Percentiles rank a stretch among this genome's conserved stretches.
These are phyloP conservation scores for Siniperca scherzeri DNA, from an alignment of 2,797 vertebrate species.

Conservation along the genomic window DNA sequence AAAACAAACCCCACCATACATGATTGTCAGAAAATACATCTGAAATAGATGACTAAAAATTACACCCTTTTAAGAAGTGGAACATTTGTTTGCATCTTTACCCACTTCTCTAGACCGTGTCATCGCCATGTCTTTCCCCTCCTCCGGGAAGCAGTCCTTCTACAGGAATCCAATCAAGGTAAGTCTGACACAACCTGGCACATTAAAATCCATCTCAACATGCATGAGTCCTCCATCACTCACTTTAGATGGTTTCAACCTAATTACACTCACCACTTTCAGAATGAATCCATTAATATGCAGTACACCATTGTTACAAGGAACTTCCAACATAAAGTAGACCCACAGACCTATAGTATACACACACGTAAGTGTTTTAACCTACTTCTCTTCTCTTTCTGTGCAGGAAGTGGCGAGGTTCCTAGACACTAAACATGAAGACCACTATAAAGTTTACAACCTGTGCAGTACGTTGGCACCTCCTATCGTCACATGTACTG, in stretches of 20 bases:
- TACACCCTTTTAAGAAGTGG: rapidly evolving
- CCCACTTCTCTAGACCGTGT: slow-evolving; percentile 87
- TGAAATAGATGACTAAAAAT: neutral
- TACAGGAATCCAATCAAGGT: slow-evolving; percentile 96
- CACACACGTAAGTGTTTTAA: neutral
- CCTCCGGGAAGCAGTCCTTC: slow-evolving; percentile 94
- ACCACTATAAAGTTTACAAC: slow-evolving; percentile 96
- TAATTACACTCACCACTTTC: neutral
- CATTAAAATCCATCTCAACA: neutral
- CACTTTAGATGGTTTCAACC: neutral
- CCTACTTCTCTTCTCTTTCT: neutral
- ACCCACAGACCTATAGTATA: neutral
- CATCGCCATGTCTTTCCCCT: slow-evolving; percentile 99
- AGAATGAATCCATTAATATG: neutral
- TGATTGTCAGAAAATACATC: neutral
- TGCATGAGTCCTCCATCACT: neutral
- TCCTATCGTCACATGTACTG: neutral
- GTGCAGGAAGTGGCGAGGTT: slow-evolving; percentile 93
- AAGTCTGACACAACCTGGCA: slow-evolving; percentile 29
- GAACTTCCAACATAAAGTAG: neutral
- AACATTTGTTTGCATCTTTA: slow-evolving; percentile 7
- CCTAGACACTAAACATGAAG: slow-evolving; percentile 93
- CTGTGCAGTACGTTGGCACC: slow-evolving; percentile 94
- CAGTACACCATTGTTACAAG: neutral
- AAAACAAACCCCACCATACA: too few species aligned